phyloP scores from a whole-genome alignment of 2,113 vertebrate genomes.

The Climacteris rufus region DNA sequence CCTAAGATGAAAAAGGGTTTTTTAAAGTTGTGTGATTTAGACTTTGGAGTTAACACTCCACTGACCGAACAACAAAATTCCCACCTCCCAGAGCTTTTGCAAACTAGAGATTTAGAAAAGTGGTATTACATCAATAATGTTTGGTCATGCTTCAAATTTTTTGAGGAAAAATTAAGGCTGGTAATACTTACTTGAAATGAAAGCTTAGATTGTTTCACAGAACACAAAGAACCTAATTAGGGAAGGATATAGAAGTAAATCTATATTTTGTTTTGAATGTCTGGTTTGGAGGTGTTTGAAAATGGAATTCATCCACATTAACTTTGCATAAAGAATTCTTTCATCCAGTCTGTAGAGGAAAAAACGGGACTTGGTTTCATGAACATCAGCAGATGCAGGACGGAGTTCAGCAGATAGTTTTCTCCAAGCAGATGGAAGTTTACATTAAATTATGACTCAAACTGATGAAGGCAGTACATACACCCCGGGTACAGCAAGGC shows the following conservation, averaged over 20 bases:
- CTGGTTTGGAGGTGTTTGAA: conserved; percentile 29
- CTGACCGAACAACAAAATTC: conserved; percentile 7
- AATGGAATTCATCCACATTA: conserved; percentile 4
- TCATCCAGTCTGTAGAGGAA: neutral
- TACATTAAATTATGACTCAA: neutral
- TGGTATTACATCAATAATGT: neutral
- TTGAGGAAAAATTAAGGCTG: neutral
- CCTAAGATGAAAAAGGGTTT: neutral
- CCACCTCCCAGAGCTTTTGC: neutral
- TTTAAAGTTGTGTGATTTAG: conserved; percentile 19
- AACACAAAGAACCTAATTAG: conserved; percentile 23
- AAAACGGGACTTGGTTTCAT: neutral
- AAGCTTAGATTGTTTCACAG: conserved; percentile 28
- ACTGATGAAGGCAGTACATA: neutral
- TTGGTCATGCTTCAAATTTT: neutral
- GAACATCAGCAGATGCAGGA: neutral
- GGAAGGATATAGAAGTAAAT: conserved; percentile 21
- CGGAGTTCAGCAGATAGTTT: neutral
- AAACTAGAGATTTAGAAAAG: neutral
- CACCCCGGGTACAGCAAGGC: neutral
- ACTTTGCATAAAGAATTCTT: conserved; percentile 33
- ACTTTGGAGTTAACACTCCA: conserved; percentile 18
- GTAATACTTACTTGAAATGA: conserved; percentile 20
- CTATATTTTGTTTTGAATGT: conserved; percentile 29
- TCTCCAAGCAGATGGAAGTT: neutral